phyloP scores from a whole-genome alignment of 2,797 vertebrate genomes.

The Chromis chromis region DNA sequence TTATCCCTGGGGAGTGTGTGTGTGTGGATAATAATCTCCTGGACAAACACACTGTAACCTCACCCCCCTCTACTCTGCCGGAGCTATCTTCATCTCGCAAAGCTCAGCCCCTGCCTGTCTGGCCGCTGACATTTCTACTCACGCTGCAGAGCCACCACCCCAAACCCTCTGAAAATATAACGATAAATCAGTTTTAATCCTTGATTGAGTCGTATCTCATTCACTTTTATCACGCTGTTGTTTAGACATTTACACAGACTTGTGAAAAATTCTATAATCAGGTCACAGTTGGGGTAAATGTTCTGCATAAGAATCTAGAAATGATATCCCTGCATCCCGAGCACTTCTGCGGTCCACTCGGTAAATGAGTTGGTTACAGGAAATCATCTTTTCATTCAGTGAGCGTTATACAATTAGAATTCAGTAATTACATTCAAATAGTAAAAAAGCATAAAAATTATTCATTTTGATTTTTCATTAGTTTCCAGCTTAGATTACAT shows the following conservation, averaged over 20 bases:
- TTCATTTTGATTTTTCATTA: slow-evolving; percentile 64
- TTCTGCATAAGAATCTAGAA: slow-evolving; percentile 53
- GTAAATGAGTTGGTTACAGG: slow-evolving; percentile 52
- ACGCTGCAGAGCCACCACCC: slow-evolving; percentile 41
- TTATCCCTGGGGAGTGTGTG: slow-evolving; percentile 71
- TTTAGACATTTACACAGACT: slow-evolving; percentile 77
- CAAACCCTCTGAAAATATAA: slow-evolving; percentile 59
- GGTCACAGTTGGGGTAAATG: slow-evolving; percentile 60
- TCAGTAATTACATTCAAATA: slow-evolving; percentile 56
- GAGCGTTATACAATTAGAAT: slow-evolving; percentile 54
- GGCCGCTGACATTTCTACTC: slow-evolving; percentile 54
- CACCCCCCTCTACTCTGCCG: slow-evolving; percentile 40
- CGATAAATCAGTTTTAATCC: slow-evolving; percentile 67
- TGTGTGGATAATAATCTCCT: slow-evolving; percentile 82
- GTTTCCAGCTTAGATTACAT: slow-evolving; percentile 71
- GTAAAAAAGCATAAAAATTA: slow-evolving; percentile 26
- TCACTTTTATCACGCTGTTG: slow-evolving; percentile 71
- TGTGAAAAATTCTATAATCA: slow-evolving; percentile 74
- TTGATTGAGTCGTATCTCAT: slow-evolving; percentile 80
- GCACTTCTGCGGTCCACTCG: slow-evolving; percentile 16
- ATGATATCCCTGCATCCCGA: slow-evolving; percentile 35
- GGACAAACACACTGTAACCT: slow-evolving; percentile 82
- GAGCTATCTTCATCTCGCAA: slow-evolving; percentile 73
- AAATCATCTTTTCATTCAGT: slow-evolving; percentile 53
- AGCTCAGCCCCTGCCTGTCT: slow-evolving; percentile 63